phyloP scores from a whole-genome alignment of 2,888 invertebrate species.

The Tanytarsus gracilentus region DNA sequence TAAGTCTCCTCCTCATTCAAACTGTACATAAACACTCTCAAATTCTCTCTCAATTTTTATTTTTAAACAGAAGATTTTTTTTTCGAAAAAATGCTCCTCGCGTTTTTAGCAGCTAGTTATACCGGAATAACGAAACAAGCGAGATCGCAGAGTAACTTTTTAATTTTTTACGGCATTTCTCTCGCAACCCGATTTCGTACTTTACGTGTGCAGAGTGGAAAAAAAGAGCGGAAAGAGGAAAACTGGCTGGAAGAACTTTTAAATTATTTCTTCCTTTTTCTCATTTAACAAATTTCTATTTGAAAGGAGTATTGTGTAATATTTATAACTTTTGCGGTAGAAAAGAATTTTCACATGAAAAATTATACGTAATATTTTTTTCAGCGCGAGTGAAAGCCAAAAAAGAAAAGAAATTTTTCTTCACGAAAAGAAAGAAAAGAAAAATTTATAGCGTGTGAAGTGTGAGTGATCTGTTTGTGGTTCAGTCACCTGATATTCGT shows the following conservation, averaged over 20 bases:
- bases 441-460: neutral
- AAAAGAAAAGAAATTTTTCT: constrained; percentile 4
- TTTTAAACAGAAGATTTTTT: constrained; percentile 6
- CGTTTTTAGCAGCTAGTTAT: neutral
- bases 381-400: constrained; percentile 2
- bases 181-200: neutral
- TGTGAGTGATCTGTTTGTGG: constrained; percentile 5
- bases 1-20: neutral
- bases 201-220: no score
- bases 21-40: neutral
- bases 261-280: constrained; percentile 1
- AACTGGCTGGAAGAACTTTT: neutral
- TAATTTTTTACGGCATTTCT: neutral
- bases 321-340: neutral
- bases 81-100: neutral
- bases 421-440: neutral
- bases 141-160: constrained; percentile 13
- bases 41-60: constrained; percentile 16
- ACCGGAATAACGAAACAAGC: constrained; percentile 21
- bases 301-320: neutral
- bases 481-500: constrained; percentile 24
- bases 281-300: constrained; percentile 3
- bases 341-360: neutral
- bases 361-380: constrained; percentile 16
- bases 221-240: no score